Percentiles rank a stretch among this genome's conserved stretches.
These are phyloP conservation scores for Timema podura DNA, from an alignment of 2,888 invertebrate species.

Conservation along the genomic window DNA sequence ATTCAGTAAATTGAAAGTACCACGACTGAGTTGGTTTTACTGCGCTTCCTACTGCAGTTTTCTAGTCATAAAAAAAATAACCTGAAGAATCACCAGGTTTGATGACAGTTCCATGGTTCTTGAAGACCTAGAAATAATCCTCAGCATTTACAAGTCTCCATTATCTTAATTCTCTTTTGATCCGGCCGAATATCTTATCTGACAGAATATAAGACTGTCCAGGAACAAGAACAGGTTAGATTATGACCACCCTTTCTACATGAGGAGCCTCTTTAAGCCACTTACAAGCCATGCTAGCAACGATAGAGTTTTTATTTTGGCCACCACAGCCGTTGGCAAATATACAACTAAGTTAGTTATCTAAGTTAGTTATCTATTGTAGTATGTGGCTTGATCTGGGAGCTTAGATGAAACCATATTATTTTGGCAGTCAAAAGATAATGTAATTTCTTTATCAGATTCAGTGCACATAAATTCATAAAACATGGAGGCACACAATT, in stretches of 20 bases:
- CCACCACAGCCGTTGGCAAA: neutral
- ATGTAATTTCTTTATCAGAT: conserved; percentile 27
- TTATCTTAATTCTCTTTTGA: neutral
- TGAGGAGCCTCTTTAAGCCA: neutral
- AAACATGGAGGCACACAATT: conserved; percentile 33
- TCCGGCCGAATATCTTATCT: neutral
- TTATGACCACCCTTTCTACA: neutral
- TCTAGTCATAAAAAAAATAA: no score
- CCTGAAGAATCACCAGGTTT: no score
- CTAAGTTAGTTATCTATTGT: conserved; percentile 26
- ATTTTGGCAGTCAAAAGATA: conserved; percentile 39
- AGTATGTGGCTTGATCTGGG: conserved; percentile 40
- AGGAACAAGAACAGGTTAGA: neutral
- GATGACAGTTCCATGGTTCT: no score
- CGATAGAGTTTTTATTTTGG: neutral
- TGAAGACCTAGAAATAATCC: no score
- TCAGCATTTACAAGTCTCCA: neutral
- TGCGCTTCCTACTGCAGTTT: no score
- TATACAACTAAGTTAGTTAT: neutral
- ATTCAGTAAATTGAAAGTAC: no score
- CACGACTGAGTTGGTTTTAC: no score
- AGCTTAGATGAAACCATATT: conserved; percentile 37
- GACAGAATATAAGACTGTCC: neutral
- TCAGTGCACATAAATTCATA: conserved; percentile 30
- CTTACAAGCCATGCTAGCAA: neutral